These are phyloP conservation scores for Lutjanus erythropterus DNA, from an alignment of 2,113 vertebrate species.

Conservation along the genomic window DNA sequence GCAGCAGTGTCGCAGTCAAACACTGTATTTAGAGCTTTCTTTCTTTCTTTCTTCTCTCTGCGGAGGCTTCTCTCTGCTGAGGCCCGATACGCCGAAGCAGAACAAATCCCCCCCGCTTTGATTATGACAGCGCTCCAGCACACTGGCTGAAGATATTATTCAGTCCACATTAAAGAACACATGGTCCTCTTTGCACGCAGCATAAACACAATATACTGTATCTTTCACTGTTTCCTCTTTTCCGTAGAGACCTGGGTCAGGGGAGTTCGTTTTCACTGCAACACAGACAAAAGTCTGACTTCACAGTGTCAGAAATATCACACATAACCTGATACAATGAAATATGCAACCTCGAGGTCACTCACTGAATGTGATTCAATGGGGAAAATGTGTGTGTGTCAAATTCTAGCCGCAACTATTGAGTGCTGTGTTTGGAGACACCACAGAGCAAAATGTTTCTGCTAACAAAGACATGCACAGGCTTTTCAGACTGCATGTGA, in stretches of 20 bases:
- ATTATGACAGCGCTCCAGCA: constrained; percentile 35
- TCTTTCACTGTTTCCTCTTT: background rate
- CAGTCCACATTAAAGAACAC: constrained; percentile 34
- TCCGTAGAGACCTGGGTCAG: background rate
- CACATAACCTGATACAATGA: no score
- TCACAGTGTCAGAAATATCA: background rate
- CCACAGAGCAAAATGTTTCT: background rate
- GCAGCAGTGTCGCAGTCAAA: constrained; percentile 63
- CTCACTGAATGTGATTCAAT: background rate
- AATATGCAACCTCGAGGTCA: background rate
- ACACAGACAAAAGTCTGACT: background rate
- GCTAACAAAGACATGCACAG: no score
- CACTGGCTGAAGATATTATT: constrained; percentile 32
- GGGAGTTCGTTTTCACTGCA: background rate
- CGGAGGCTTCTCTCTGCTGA: constrained; percentile 46
- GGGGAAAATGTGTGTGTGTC: background rate
- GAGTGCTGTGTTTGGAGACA: background rate
- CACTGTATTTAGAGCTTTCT: constrained; percentile 57
- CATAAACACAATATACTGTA: constrained; percentile 1
- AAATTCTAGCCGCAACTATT: background rate
- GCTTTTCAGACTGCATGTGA: background rate
- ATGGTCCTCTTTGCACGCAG: constrained; percentile 8
- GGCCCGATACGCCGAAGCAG: constrained; percentile 40
- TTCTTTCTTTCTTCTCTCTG: constrained; percentile 23
- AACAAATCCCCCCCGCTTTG: constrained; percentile 55